Conservation (phyloP, 2,113 vertebrate genomes). For the Orcinus orca region DNA sequence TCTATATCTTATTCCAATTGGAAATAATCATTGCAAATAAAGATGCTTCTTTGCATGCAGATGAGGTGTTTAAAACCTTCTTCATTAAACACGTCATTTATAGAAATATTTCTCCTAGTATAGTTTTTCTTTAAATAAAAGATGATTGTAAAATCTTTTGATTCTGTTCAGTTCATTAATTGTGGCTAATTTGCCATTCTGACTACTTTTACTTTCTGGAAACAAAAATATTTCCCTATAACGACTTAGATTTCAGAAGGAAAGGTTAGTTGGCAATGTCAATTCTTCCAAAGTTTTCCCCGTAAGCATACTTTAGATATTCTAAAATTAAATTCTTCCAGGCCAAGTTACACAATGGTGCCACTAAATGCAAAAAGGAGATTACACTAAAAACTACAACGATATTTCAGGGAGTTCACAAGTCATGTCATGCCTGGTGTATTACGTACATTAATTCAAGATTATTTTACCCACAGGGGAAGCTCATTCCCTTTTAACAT, state of each 20-base stretch:
- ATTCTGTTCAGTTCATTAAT: slow-evolving; percentile 64
- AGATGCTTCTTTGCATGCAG: background rate
- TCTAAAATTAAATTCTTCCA: slow-evolving; percentile 52
- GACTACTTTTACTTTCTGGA: slow-evolving; percentile 40
- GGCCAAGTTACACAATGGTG: slow-evolving; percentile 8
- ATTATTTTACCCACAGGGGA: background rate
- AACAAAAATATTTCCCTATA: slow-evolving; percentile 47
- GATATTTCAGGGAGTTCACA: slow-evolving; percentile 21
- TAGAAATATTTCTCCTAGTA: background rate
- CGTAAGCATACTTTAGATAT: background rate
- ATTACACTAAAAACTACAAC: background rate
- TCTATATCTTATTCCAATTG: background rate
- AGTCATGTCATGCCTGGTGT: background rate
- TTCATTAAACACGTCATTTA: background rate
- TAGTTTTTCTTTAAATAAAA: slow-evolving; percentile 32
- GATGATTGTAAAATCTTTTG: background rate
- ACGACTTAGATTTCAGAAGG: background rate
- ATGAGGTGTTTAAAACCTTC: background rate
- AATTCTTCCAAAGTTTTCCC: background rate
- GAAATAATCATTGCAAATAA: background rate
- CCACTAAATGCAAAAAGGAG: slow-evolving; percentile 33
- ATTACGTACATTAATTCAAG: background rate
- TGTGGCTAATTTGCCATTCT: slow-evolving; percentile 54
- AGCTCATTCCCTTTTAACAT: slow-evolving; percentile 16
- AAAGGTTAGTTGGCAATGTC: background rate